Percentiles rank a stretch among this genome's conserved stretches.
Evolutionary conservation across 2,888 invertebrate species (phyloP).

Genomic region (Dryocosmus kuriphilus): DNA sequence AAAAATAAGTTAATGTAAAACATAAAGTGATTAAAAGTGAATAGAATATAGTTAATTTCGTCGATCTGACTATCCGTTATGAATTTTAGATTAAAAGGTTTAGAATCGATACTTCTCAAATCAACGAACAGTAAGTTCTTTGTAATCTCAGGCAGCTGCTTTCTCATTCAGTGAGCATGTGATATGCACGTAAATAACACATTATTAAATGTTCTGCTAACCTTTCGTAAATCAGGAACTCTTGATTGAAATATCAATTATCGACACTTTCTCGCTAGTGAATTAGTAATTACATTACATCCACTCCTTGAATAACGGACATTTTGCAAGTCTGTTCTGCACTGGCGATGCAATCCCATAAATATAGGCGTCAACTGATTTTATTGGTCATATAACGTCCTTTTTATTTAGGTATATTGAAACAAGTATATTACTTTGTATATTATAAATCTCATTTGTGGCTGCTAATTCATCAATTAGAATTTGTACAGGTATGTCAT

Average conservation of each 20-base stretch:
- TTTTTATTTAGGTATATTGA: too few species aligned
- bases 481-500: too few species aligned
- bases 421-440: too few species aligned
- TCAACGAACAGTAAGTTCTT: slow-evolving; percentile 37
- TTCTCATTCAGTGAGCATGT: slow-evolving; percentile 3
- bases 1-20: too few species aligned
- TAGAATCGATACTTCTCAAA: slow-evolving; percentile 22
- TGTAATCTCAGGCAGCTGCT: slow-evolving; percentile 16
- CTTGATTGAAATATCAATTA: background rate
- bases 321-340: background rate
- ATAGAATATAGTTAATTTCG: too few species aligned
- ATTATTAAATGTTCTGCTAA: background rate
- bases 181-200: background rate
- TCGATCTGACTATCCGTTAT: background rate
- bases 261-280: background rate
- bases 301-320: slow-evolving; percentile 9
- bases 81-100: background rate
- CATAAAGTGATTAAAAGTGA: too few species aligned
- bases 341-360: slow-evolving; percentile 17
- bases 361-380: background rate
- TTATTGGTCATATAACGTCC: background rate
- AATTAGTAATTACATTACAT: background rate
- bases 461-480: too few species aligned
- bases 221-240: background rate
- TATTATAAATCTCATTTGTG: too few species aligned